A percentile compares a stretch with the other conserved stretches of the same genome.
phyloP scores from a whole-genome alignment of 2,113 vertebrate genomes.

The Amazona guildingii region DNA sequence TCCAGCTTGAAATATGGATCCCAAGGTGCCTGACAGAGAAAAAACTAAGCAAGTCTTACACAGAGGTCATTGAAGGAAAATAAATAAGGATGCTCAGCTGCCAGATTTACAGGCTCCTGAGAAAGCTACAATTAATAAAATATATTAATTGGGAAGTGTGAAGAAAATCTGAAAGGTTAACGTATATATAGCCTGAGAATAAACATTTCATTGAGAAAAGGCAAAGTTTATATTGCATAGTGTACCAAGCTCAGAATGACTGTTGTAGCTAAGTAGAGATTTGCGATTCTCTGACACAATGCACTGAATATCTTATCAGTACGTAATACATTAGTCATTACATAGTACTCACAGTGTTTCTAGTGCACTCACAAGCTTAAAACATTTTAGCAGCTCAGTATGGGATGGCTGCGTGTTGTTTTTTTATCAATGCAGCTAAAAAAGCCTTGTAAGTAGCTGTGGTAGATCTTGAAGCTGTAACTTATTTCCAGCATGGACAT shows the following conservation, averaged over 20 bases:
- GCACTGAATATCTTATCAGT: neutral
- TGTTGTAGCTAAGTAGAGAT: neutral
- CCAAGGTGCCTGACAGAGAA: conserved; percentile 46
- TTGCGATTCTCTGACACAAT: neutral
- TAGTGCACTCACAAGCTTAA: neutral
- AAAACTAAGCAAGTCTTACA: conserved; percentile 44
- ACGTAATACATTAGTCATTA: neutral
- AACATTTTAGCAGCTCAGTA: neutral
- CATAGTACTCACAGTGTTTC: neutral
- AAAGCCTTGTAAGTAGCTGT: neutral
- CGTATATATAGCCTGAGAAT: neutral
- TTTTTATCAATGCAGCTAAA: neutral
- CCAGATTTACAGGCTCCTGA: conserved; percentile 5
- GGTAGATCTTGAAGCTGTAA: neutral
- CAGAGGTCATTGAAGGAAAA: conserved; percentile 58
- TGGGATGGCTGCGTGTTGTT: neutral
- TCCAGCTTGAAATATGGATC: conserved; percentile 57
- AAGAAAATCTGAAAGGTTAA: neutral
- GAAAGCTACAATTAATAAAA: conserved; percentile 56
- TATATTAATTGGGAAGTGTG: conserved; percentile 28
- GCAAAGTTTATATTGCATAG: neutral
- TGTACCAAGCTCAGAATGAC: neutral
- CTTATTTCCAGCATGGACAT: neutral
- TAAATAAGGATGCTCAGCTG: conserved; percentile 43
- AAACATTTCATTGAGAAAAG: neutral